These are phyloP conservation scores for Muraenolepis orangiensis DNA, from an alignment of 2,797 vertebrate genomes.

Conservation along the genomic window DNA sequence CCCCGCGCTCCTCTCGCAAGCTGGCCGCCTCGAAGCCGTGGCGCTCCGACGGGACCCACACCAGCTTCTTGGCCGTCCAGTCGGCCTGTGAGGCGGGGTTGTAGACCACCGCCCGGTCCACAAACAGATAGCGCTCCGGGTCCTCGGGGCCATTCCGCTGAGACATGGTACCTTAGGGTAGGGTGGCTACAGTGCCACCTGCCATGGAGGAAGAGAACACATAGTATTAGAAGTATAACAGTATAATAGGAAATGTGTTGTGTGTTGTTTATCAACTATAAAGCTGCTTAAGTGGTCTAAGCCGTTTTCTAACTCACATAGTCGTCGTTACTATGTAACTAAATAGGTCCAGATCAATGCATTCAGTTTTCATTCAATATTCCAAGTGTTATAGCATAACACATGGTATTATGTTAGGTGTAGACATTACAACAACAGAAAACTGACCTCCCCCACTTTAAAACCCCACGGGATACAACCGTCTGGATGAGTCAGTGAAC, in stretches of 20 bases:
- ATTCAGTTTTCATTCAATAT: no score
- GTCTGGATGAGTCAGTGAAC: background rate
- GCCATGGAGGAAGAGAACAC: constrained; percentile 8
- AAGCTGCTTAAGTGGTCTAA: background rate
- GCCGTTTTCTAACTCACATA: background rate
- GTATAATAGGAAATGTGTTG: background rate
- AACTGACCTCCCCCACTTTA: no score
- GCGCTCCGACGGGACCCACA: constrained; percentile 94
- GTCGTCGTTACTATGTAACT: background rate
- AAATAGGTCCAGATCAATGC: no score
- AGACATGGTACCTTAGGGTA: constrained; percentile 76
- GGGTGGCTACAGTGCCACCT: constrained; percentile 59
- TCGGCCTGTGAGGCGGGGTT: constrained; percentile 96
- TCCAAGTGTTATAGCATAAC: no score
- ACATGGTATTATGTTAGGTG: no score
- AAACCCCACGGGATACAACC: background rate
- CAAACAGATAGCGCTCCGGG: constrained; percentile 93
- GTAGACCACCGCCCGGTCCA: constrained; percentile 94
- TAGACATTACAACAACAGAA: no score
- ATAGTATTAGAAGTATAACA: background rate
- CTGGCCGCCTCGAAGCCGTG: constrained; percentile 94
- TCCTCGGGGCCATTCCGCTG: constrained; percentile 89
- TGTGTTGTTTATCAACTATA: background rate
- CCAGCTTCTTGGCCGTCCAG: constrained; percentile 95
- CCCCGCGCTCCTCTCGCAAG: constrained; percentile 88